Evolutionary conservation across 1,140 invertebrate genomes (phyloP), one percentile per base, ranked within the genome.

Genomic region (Drosophila sp.): DNA sequence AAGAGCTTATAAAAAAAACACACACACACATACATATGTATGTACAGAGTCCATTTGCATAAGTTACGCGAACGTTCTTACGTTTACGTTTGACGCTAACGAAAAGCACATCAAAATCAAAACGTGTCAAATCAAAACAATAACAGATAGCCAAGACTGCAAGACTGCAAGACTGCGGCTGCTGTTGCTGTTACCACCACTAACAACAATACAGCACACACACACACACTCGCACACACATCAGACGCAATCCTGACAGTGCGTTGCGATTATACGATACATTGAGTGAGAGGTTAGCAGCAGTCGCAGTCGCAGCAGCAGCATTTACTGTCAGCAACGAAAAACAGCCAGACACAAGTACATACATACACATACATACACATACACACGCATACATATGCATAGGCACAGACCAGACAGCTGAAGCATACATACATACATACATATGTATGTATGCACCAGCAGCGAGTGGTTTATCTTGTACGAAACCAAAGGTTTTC

Each of bases 221-320:
- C 21, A 21, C 21, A 61, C 67, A 34, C 43, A 29, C 29, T 46
- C 18, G 62, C 38, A 16, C 11, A 41, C 32, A 32, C 51, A 53
- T 51, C 51, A 36, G 46, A 48, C 63, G 64, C 48, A 67, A 56
- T 73, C 71, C 70, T 75, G 65, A 72, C 80, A 79, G 78, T 79
- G 66, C 77, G 54, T 45, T 41, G 66, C 72, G 81, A 84, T 84
- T 86, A 80, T 80, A 77, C 73, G 73, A 84, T 77, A 76, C 77
- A 77, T 80, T 70, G 54, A 80, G 63, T 58, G 72, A 69, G 76
- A 78, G 67, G 70, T 59, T 32, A 72, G 25, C 41, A 34, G 54
- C 43, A n/a, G n/a, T n/a, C n/a, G n/a, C 6, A 16, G 38, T 29
- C 56, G 32, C 27, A 29, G n/a, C 40, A 45, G 25, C 46, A 36